Evolutionary conservation across 2,888 invertebrate genomes (phyloP).

Genomic region (Drosophila peninsularis): DNA sequence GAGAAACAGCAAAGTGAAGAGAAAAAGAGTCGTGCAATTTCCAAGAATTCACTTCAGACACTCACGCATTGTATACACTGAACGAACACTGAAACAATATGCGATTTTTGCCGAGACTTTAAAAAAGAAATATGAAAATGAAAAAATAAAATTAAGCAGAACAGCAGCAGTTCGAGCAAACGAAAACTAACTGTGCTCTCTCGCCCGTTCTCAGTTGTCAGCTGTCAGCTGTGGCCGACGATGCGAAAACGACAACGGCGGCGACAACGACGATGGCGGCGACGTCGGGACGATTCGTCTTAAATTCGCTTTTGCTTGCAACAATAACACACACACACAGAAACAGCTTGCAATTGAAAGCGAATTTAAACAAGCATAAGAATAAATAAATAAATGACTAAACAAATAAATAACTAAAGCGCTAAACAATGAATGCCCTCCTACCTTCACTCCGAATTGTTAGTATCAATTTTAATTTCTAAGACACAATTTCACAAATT

Average conservation of each 20-base stretch:
- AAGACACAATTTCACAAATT: background rate
- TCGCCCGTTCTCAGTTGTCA: slow-evolving; percentile 23
- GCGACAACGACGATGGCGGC: background rate
- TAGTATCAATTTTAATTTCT: background rate
- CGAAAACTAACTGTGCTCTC: slow-evolving; percentile 44
- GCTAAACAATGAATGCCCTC: background rate
- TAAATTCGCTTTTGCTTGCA: slow-evolving; percentile 37
- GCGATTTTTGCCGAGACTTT: background rate
- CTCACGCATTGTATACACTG: background rate
- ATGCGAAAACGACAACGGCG: slow-evolving; percentile 12
- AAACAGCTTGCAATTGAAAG: slow-evolving; percentile 35
- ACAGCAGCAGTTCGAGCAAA: slow-evolving; percentile 6
- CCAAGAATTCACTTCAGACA: background rate
- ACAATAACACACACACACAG: slow-evolving; percentile 41
- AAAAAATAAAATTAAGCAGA: slow-evolving; percentile 1
- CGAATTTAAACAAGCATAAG: slow-evolving; percentile 30
- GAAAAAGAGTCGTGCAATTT: background rate
- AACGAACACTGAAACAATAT: background rate
- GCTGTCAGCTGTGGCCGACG: slow-evolving; percentile 45
- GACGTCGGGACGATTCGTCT: slow-evolving; percentile 8
- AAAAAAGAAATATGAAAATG: background rate
- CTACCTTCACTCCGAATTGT: background rate
- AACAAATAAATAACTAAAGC: slow-evolving; percentile 6
- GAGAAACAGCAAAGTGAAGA: background rate
- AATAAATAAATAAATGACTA: slow-evolving; percentile 1